A percentile compares a stretch with the other conserved stretches of the same genome.
Conservation (phyloP, 2,797 vertebrate species). For the Fundulus diaphanus region DNA sequence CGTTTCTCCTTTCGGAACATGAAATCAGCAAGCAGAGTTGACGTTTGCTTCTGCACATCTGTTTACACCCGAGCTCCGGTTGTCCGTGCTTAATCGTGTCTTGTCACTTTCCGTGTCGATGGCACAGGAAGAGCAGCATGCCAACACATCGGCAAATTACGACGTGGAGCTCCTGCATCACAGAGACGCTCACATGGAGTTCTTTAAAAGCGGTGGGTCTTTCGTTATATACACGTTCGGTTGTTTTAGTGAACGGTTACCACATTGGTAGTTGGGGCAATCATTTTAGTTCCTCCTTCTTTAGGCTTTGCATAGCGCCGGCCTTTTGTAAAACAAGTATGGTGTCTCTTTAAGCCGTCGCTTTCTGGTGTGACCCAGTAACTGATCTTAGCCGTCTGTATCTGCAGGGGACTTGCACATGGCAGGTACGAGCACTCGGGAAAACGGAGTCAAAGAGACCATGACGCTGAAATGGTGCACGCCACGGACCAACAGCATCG, state of each 20-base stretch:
- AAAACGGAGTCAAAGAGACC: conserved; percentile 93
- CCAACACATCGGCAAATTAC: conserved; percentile 98
- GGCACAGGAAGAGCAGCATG: conserved; percentile 98
- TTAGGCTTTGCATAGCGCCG: no score
- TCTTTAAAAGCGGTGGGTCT: conserved; percentile 92
- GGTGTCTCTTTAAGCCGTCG: background rate
- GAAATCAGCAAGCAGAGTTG: conserved; percentile 81
- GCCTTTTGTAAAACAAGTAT: no score
- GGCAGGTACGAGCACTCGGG: conserved; percentile 86
- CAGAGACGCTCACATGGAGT: conserved; percentile 95
- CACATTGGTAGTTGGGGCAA: no score
- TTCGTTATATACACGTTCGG: background rate
- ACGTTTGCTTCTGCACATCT: conserved; percentile 29
- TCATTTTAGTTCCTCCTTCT: no score
- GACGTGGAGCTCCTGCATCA: conserved; percentile 98
- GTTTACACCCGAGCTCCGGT: conserved; percentile 1
- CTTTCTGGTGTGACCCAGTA: background rate
- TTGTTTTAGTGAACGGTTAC: no score
- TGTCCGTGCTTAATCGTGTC: conserved; percentile 29
- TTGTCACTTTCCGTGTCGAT: conserved; percentile 61
- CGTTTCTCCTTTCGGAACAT: conserved; percentile 64
- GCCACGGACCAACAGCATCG: conserved; percentile 88
- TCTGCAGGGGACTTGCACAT: conserved; percentile 89
- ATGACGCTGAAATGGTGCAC: conserved; percentile 99
- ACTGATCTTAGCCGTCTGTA: conserved; percentile 6